Base-by-base conservation (phyloP, 1,140 invertebrate genomes). In the Odontomachus brunneus region DNA sequence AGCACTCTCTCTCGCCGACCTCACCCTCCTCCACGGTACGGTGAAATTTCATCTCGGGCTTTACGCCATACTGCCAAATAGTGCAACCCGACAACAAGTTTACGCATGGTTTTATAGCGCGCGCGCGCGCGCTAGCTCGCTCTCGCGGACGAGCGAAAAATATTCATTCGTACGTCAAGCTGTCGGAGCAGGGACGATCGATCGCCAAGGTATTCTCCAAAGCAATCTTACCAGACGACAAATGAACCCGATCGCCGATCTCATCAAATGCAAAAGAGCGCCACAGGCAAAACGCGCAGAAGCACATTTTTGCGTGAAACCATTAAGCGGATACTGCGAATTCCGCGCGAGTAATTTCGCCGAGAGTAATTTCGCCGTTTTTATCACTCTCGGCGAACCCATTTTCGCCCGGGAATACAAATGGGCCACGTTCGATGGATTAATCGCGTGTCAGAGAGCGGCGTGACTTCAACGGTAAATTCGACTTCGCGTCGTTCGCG, bases 341-440 rank as follows among this genome's bases (percentile, higher is more conserved):
- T 78, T 78, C 75, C 65, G 49, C 75, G 63, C 75, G 75, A 78
- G 75, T 67, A 78, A 78, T 78, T 78, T 76, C 60, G 60, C 44
- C 60, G 49, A 78, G 74, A 78, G 74, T 78, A 78, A 78, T 78
- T 78, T 33, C 74, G 22, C 65, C 63, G 63, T 78, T 78, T 78
- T 78, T 78, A 78, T 78, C 75, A 69, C 75, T 78, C 75, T 69
- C 75, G 63, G 75, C 75, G 63, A 78, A 69, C 49, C 75, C 75
- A 78, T 78, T 78, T 67, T 78, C 63, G 63, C 75, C 38, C 75
- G 63, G 60, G 75, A 63, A 78, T 78, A 78, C 75, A 78, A 78
- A 78, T 78, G 75, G 75, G 75, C 12, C 69, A 78, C 75, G 75
- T 78, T 78, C 75, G 75, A 78, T 78, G 63, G 75, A 78, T 78